Base-by-base conservation (phyloP, 2,888 invertebrate genomes). In the Molorchus minor region DNA sequence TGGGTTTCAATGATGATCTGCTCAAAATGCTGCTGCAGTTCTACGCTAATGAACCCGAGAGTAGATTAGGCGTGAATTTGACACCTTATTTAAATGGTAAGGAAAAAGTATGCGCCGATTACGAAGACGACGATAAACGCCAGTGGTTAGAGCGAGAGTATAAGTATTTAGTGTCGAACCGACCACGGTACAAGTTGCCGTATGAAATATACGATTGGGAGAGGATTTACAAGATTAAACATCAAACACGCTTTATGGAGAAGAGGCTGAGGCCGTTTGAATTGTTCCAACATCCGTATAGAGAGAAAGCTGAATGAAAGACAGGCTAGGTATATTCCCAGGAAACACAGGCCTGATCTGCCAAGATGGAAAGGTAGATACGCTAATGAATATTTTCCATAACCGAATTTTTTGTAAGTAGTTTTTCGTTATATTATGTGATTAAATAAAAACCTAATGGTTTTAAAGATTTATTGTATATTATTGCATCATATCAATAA, bases 141-240 rank as follows among this genome's bases (percentile, higher is more conserved):
- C 79, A 79, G 56, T 92, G 92, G 87, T 79, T 93, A 29, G 91
- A 92, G 75, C 72, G 81, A 0, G 82, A 80, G 54, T 92, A 88
- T 71, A 92, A 92, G 74, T 83, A 87, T 75, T 74, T 94, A 64
- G 82, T 86, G 52, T 82, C 90, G 1, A 90, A 91, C 75, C 84
- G 91, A 64, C 87, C 88, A 0, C 83, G 86, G 56, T 85, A 87
- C 72, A 81, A 84, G 15, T 78, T 86, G 40, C 58, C 79, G 8
- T 90, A 92, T 16, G 93, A 94, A 82, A 82, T 88, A 29, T 90
- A 90, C 72, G 77, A 87, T 56, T 96, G 94, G 94, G 93, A 94
- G 75, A 85, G 85, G 65, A 90, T 95, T 63, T 95, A 93, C 77
- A 90, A 92, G 77, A 86, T 90, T 15, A 81, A 88, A 73, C 81